phyloP scores from a whole-genome alignment of 1,140 invertebrate species.

The Calephelis virginiensis region DNA sequence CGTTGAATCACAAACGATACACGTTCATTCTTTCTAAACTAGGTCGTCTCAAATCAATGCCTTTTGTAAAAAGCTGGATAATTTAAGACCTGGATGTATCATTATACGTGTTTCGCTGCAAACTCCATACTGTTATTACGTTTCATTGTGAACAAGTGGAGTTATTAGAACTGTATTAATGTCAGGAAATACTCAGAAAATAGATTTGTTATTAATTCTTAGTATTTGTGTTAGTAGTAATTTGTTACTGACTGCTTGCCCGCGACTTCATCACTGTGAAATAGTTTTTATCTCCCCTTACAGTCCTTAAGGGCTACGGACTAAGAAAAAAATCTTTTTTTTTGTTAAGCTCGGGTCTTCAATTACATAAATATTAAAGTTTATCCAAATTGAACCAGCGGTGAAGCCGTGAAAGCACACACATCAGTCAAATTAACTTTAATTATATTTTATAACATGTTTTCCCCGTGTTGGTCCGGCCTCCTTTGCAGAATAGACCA shows the following conservation, averaged over 20 bases:
- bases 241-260: not conserved
- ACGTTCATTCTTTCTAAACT: not conserved
- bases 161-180: slow-evolving; percentile 4
- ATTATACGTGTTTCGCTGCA: slow-evolving; percentile 1
- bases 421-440: no score
- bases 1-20: not conserved
- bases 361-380: no score
- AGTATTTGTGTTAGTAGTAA: not conserved
- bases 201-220: not conserved
- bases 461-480: no score
- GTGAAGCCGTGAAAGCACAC: no score
- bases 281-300: no score
- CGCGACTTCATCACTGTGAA: no score
- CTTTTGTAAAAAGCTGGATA: slow-evolving; percentile 9
- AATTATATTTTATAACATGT: no score
- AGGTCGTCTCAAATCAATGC: slow-evolving; percentile 6
- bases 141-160: not conserved
- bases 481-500: no score
- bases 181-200: not conserved
- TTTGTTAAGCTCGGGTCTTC: no score
- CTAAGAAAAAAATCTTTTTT: no score
- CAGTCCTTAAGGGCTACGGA: no score
- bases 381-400: no score
- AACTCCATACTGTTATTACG: slow-evolving; percentile 9
- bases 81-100: not conserved